A percentile compares a stretch with the other conserved stretches of the same genome.
Evolutionary conservation across 2,888 invertebrate species (phyloP).

Genomic region (Phortica magna): DNA sequence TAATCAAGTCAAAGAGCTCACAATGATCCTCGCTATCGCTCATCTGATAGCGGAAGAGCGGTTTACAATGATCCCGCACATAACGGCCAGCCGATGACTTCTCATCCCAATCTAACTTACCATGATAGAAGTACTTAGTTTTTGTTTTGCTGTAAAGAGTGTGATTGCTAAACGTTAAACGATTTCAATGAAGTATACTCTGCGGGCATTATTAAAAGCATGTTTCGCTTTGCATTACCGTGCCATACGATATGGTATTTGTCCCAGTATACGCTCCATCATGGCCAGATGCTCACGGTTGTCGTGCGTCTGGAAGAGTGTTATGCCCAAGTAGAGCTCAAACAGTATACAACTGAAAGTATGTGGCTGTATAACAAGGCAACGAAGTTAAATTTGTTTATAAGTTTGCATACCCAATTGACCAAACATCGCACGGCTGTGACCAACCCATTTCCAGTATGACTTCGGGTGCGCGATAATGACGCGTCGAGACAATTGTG

Average conservation of each 20-base stretch:
- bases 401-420: slow-evolving; percentile 84
- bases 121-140: slow-evolving; percentile 99
- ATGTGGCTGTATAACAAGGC: no score
- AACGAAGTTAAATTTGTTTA: neutral
- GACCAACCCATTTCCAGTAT: slow-evolving; percentile 99
- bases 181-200: slow-evolving; percentile 74
- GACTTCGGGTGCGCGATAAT: slow-evolving; percentile 99
- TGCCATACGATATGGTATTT: slow-evolving; percentile 89
- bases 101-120: slow-evolving; percentile 98
- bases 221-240: slow-evolving; percentile 82
- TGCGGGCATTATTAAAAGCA: slow-evolving; percentile 65
- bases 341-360: slow-evolving; percentile 92
- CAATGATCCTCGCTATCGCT: slow-evolving; percentile 93
- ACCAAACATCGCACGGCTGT: slow-evolving; percentile 99
- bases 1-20: slow-evolving; percentile 95
- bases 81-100: slow-evolving; percentile 98
- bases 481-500: slow-evolving; percentile 98
- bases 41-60: slow-evolving; percentile 94
- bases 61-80: slow-evolving; percentile 98
- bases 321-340: slow-evolving; percentile 98
- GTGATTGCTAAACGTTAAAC: slow-evolving; percentile 77
- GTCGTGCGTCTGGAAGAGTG: slow-evolving; percentile 99
- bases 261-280: slow-evolving; percentile 99
- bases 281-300: slow-evolving; percentile 99
- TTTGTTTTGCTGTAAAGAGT: slow-evolving; percentile 88